A percentile compares a stretch with the other conserved stretches of the same genome.
phyloP scores from a whole-genome alignment of 2,797 vertebrate species.

The Loris lydekkerianus region DNA sequence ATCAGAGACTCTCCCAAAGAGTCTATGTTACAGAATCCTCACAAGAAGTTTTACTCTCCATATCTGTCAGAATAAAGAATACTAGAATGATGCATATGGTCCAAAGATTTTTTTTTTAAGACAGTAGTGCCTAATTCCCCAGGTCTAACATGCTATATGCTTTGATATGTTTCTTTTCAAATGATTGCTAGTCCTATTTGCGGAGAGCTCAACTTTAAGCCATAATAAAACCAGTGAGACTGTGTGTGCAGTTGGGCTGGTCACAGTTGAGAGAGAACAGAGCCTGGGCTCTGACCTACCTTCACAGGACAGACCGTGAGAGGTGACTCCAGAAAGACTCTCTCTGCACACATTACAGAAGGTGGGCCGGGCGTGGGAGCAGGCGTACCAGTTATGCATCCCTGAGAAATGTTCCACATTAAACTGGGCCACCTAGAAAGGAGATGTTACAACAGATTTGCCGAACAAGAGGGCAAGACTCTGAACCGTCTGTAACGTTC shows the following conservation, averaged over 20 bases:
- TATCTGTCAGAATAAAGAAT: constrained; percentile 27
- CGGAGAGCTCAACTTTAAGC: background rate
- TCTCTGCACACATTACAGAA: constrained; percentile 99
- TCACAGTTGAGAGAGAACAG: background rate
- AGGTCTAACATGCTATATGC: background rate
- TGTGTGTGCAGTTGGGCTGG: background rate
- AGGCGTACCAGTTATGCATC: constrained; percentile 99
- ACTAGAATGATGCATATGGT: background rate
- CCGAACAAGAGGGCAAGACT: constrained; percentile 87
- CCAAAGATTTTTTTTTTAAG: background rate
- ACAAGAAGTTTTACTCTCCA: constrained; percentile 6
- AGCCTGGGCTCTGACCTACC: constrained; percentile 88
- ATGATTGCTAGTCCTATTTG: background rate
- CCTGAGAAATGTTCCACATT: constrained; percentile 99
- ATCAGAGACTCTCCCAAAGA: constrained; percentile 61
- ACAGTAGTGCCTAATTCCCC: background rate
- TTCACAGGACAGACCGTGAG: constrained; percentile 99
- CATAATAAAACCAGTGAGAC: background rate
- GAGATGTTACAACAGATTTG: constrained; percentile 92
- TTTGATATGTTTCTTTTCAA: constrained; percentile 8
- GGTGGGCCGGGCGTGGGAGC: constrained; percentile 98
- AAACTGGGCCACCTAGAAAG: constrained; percentile 98
- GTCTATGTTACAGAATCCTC: background rate
- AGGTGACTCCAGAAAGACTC: constrained; percentile 98
- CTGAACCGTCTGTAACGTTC: background rate